Evolutionary conservation across 2,888 invertebrate genomes (phyloP).

Genomic region (Cyclophora punctaria): DNA sequence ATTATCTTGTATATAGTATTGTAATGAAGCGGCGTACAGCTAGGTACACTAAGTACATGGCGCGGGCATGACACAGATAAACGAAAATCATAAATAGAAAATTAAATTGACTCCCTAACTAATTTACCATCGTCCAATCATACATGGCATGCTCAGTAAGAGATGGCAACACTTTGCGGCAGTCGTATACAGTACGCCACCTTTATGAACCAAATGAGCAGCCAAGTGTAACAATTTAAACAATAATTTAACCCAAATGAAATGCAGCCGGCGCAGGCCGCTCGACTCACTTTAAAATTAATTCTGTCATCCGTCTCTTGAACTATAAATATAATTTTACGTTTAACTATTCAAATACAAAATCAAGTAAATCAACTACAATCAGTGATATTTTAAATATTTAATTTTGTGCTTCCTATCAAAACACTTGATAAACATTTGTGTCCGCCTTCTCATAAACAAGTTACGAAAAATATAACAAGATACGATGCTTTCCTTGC

Average conservation of each 20-base stretch:
- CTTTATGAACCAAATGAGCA: slow-evolving; percentile 3
- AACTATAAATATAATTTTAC: background rate
- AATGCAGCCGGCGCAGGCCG: too few relatives aligned
- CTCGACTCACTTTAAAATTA: background rate
- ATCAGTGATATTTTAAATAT: slow-evolving; percentile 7
- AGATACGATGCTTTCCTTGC: background rate
- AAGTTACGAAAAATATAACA: slow-evolving; percentile 10
- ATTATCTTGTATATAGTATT: slow-evolving; percentile 65
- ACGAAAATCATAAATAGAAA: slow-evolving; percentile 29
- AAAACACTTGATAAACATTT: slow-evolving; percentile 7
- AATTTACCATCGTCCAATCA: slow-evolving; percentile 11
- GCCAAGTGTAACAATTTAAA: slow-evolving; percentile 14
- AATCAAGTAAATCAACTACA: background rate
- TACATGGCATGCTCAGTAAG: background rate
- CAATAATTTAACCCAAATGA: slow-evolving; percentile 1
- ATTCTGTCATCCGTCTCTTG: background rate
- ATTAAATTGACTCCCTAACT: slow-evolving; percentile 18
- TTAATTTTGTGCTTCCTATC: slow-evolving; percentile 32
- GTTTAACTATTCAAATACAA: too few relatives aligned
- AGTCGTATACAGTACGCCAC: slow-evolving; percentile 28
- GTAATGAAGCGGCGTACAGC: slow-evolving; percentile 64
- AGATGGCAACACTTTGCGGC: slow-evolving; percentile 13
- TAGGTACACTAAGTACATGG: slow-evolving; percentile 51
- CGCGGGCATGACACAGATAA: slow-evolving; percentile 35
- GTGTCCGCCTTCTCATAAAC: background rate